Base-by-base conservation (phyloP, 2,113 vertebrate genomes). In the Pelodiscus sinensis region DNA sequence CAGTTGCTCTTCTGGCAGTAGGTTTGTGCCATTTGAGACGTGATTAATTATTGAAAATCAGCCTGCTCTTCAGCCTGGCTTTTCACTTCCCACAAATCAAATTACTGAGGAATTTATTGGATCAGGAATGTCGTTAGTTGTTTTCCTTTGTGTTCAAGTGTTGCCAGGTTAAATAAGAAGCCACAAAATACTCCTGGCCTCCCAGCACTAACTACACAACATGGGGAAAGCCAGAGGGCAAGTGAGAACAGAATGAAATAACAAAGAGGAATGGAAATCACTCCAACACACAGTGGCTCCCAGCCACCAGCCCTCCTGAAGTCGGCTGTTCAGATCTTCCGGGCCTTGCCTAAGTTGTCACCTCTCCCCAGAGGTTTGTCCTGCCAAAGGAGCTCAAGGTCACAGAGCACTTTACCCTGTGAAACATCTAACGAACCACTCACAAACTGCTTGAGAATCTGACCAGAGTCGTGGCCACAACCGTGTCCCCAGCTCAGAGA, bases 401-500 rank as follows among this genome's bases (percentile, higher is more conserved):
- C 35, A 35, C 18, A 68, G 65, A 10, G 21, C 18, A 9, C 19
- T 0, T 82, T 25, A 25, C 2, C 85, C 94, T 12, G 60, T 79
- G 89, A 71, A 1, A 65, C 87, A 9, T 92, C 88, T 96, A 96
- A 95, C 91, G 86, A 96, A 93, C 92, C 56, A 95, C 96, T 71
- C 31, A 31, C 21, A n/a, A 85, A 0, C 96, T 95, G 96, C 95
- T 95, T 38, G 77, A 89, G 95, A 96, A 95, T 93, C 96, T 92
- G 94, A 88, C 54, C 77, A 51, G 84, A 94, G 93, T 93, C 94
- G 90, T 95, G 96, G 93, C 93, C 94, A 51, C 96, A 88, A 87
- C 94, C 89, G 95, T 86, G 87, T 94, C 89, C 19, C 38, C 50
- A 94, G 94, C 92, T 92, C 81, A 1, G 93, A 81, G 90, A 90